These are phyloP conservation scores for Aporophyla lueneburgensis DNA, from an alignment of 2,888 invertebrate species.

Conservation along the genomic window DNA sequence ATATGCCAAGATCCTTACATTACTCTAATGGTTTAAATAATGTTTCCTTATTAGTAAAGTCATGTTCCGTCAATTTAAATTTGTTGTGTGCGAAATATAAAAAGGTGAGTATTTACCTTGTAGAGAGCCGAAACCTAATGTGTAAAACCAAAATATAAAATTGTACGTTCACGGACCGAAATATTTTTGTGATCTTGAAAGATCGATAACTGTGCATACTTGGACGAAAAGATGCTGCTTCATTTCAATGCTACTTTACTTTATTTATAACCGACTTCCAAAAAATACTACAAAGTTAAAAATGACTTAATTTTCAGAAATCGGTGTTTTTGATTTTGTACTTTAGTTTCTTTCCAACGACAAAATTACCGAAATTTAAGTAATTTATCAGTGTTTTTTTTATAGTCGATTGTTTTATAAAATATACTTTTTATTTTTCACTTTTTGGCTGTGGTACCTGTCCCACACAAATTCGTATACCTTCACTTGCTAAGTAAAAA, in stretches of 20 bases:
- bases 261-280: no score
- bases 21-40: background rate
- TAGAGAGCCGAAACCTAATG: slow-evolving; percentile 19
- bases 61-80: slow-evolving; percentile 29
- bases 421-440: no score
- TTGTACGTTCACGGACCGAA: background rate
- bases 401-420: no score
- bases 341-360: no score
- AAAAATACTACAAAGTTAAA: no score
- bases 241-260: background rate
- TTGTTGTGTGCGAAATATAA: slow-evolving; percentile 28
- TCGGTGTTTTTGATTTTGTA: no score
- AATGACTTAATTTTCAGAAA: no score
- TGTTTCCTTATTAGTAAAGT: slow-evolving; percentile 42
- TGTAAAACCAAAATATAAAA: slow-evolving; percentile 15
- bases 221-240: background rate
- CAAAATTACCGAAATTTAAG: no score
- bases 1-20: slow-evolving; percentile 12
- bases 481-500: no score
- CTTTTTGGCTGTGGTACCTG: no score
- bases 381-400: no score
- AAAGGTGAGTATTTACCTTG: slow-evolving; percentile 28
- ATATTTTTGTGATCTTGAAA: slow-evolving; percentile 14
- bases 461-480: no score
- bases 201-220: slow-evolving; percentile 3